A percentile compares a stretch with the other conserved stretches of the same genome.
These are phyloP conservation scores for Cavia aperea DNA, from an alignment of 2,113 vertebrate genomes.

Conservation along the genomic window DNA sequence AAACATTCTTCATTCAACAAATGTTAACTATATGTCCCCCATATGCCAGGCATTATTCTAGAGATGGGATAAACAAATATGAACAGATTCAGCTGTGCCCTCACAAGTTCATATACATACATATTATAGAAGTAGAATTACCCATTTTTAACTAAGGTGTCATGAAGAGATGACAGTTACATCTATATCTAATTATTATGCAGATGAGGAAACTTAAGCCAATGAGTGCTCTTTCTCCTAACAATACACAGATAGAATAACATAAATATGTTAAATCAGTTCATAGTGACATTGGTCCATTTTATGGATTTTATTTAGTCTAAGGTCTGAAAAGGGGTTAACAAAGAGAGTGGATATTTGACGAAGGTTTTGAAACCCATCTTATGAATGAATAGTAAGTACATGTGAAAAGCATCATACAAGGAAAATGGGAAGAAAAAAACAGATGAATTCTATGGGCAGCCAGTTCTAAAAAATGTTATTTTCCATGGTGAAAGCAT, in stretches of 20 bases:
- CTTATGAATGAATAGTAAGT: not conserved
- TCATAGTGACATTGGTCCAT: not conserved
- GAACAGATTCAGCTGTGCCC: not conserved
- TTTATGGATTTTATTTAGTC: not conserved
- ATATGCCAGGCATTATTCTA: not conserved
- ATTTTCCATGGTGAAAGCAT: not conserved
- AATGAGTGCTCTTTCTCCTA: not conserved
- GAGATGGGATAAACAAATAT: not conserved
- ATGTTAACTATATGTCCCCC: not conserved
- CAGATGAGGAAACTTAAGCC: not conserved
- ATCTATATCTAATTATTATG: not conserved
- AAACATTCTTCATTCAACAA: slow-evolving; percentile 21
- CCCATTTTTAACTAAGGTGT: not conserved
- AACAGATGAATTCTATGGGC: not conserved
- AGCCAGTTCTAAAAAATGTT: slow-evolving; percentile 23
- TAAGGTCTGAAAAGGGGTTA: not conserved
- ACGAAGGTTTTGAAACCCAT: not conserved
- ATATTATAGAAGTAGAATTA: not conserved
- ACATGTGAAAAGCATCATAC: not conserved
- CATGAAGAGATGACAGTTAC: not conserved
- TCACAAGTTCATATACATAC: not conserved
- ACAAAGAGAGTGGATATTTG: not conserved
- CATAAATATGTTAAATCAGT: not conserved
- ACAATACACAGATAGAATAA: not conserved
- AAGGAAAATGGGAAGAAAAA: not conserved